Conservation (phyloP, 2,113 vertebrate genomes). For the Podocnemis expansa region DNA sequence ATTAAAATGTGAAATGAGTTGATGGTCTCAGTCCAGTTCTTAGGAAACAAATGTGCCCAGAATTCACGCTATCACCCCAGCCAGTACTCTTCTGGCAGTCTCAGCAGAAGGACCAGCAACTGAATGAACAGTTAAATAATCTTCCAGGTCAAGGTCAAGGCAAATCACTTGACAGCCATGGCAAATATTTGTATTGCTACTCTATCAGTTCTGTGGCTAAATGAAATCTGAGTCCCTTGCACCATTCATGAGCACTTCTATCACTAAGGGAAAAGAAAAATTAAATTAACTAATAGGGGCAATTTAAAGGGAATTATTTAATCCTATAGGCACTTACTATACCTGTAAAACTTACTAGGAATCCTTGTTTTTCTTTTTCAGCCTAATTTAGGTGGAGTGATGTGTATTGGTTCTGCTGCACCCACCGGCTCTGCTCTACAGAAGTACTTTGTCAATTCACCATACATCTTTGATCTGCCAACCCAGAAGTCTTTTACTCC, state of each 20-base stretch:
- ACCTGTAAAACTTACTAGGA: background rate
- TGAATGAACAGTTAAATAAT: background rate
- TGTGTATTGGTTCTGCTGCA: background rate
- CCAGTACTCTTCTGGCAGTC: background rate
- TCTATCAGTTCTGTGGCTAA: background rate
- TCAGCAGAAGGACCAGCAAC: background rate
- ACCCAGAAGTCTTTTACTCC: background rate
- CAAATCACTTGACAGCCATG: background rate
- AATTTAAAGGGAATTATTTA: background rate
- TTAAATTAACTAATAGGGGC: background rate
- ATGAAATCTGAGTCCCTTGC: background rate
- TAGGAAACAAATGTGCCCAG: background rate
- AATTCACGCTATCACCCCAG: background rate
- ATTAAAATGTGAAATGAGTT: background rate
- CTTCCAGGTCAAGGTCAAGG: background rate
- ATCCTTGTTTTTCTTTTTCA: slow-evolving; percentile 7
- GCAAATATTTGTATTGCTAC: background rate
- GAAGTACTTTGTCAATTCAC: background rate
- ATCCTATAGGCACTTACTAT: background rate
- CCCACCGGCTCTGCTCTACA: background rate
- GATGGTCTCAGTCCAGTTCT: background rate
- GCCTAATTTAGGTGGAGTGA: slow-evolving; percentile 13
- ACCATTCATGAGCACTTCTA: background rate
- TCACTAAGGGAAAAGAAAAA: background rate
- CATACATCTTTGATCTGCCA: background rate